Conservation (phyloP, 1,140 invertebrate genomes). For the Hyposmocoma kahamanoa region DNA sequence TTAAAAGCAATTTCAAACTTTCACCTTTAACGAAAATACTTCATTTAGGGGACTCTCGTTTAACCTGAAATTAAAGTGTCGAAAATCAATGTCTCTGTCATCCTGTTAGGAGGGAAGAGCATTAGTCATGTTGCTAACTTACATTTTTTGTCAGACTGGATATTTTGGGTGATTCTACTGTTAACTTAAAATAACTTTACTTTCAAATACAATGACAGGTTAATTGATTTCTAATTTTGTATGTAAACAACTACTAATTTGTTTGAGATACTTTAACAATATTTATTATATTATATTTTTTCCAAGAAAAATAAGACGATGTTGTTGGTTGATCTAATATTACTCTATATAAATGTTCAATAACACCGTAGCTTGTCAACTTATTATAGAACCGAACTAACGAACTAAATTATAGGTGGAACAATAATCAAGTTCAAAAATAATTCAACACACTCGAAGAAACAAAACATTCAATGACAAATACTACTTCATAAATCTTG, state of each 20-base stretch:
- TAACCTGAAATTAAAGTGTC: slow-evolving; percentile 66
- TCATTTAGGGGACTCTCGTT: slow-evolving; percentile 35
- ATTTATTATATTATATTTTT: too few relatives aligned
- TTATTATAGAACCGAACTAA: slow-evolving; percentile 10
- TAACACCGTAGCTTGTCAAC: neutral
- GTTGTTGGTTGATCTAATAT: too few relatives aligned
- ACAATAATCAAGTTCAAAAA: slow-evolving; percentile 40
- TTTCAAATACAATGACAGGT: slow-evolving; percentile 17
- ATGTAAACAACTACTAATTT: too few relatives aligned
- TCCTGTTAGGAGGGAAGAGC: slow-evolving; percentile 14
- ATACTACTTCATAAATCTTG: slow-evolving; percentile 22
- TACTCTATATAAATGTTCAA: too few relatives aligned
- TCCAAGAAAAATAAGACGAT: too few relatives aligned
- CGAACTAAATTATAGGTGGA: slow-evolving; percentile 8
- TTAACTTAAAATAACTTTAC: slow-evolving; percentile 37
- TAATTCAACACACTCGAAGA: slow-evolving; percentile 35
- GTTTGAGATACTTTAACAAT: too few relatives aligned
- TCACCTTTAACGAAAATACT: slow-evolving; percentile 38
- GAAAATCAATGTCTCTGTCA: slow-evolving; percentile 53
- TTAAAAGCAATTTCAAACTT: slow-evolving; percentile 27
- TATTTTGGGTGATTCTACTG: slow-evolving; percentile 19
- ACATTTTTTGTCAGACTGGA: slow-evolving; percentile 30
- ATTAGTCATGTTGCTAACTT: slow-evolving; percentile 35
- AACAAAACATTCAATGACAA: slow-evolving; percentile 43
- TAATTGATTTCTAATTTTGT: slow-evolving; percentile 52